phyloP scores from a whole-genome alignment of 2,888 invertebrate genomes.

The Tridacna crocea region DNA sequence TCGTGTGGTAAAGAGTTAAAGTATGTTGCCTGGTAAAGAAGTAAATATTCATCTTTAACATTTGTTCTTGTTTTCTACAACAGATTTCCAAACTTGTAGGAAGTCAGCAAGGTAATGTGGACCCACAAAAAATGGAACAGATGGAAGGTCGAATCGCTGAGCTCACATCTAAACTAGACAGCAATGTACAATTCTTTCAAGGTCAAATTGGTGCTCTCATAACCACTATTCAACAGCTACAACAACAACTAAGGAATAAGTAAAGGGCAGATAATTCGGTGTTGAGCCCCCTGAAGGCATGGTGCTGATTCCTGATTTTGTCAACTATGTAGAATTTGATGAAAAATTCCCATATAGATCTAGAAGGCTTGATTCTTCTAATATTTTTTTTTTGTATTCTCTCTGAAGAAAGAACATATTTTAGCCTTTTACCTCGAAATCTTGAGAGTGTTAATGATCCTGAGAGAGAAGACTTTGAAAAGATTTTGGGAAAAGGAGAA shows the following conservation, averaged over 20 bases:
- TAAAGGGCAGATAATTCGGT: too few relatives aligned
- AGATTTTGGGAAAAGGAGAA: neutral
- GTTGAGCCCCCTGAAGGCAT: neutral
- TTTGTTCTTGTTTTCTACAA: neutral
- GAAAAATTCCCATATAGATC: too few relatives aligned
- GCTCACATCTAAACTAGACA: conserved; percentile 9
- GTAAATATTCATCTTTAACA: too few relatives aligned
- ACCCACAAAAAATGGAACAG: neutral
- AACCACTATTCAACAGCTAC: conserved; percentile 3
- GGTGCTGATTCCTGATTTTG: neutral
- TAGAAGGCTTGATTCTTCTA: neutral
- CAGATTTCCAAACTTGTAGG: conserved; percentile 2
- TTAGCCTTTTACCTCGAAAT: too few relatives aligned
- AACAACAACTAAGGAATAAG: neutral
- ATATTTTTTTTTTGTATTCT: too few relatives aligned
- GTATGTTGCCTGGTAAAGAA: too few relatives aligned
- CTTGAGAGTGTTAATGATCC: too few relatives aligned
- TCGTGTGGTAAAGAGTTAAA: too few relatives aligned
- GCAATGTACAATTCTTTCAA: neutral
- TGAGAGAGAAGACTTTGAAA: too few relatives aligned
- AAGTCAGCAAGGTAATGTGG: neutral
- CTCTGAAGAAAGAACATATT: too few relatives aligned
- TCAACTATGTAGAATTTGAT: neutral
- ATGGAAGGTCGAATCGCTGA: neutral
- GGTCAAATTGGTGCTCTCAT: conserved; percentile 10